A percentile compares a stretch with the other conserved stretches of the same genome.
These are phyloP conservation scores for Pipistrellus pipistrellus DNA, from an alignment of 2,797 vertebrate species.

Conservation along the genomic window DNA sequence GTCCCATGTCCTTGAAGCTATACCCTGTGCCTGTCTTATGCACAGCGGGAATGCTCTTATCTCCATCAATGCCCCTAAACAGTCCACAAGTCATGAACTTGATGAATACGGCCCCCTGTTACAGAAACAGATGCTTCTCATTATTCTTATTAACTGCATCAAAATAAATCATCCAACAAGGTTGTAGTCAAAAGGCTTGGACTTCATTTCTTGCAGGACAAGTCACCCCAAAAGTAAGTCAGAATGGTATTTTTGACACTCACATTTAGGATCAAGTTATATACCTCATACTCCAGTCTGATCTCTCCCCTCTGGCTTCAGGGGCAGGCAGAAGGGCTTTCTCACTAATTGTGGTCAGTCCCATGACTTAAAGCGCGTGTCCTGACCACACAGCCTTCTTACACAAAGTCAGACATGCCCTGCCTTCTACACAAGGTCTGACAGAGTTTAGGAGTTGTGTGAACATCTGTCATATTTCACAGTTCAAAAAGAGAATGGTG, in stretches of 20 bases:
- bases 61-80: neutral
- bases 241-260: constrained; percentile 5
- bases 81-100: neutral
- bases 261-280: neutral
- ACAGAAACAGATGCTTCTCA: constrained; percentile 58
- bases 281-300: neutral
- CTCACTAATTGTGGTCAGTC: neutral
- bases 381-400: neutral
- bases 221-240: neutral
- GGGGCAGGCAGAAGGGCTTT: neutral
- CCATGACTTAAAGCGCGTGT: neutral
- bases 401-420: neutral
- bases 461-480: neutral
- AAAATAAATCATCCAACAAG: constrained; percentile 40
- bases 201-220: constrained; percentile 22
- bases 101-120: neutral
- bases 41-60: neutral
- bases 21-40: neutral
- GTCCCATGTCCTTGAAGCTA: neutral
- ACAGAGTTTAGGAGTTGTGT: neutral
- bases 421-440: neutral
- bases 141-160: constrained; percentile 42
- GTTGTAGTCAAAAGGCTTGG: constrained; percentile 9
- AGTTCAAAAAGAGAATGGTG: neutral
- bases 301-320: neutral